Base-by-base conservation (phyloP, 2,888 invertebrate species). In the Spodoptera littoralis region DNA sequence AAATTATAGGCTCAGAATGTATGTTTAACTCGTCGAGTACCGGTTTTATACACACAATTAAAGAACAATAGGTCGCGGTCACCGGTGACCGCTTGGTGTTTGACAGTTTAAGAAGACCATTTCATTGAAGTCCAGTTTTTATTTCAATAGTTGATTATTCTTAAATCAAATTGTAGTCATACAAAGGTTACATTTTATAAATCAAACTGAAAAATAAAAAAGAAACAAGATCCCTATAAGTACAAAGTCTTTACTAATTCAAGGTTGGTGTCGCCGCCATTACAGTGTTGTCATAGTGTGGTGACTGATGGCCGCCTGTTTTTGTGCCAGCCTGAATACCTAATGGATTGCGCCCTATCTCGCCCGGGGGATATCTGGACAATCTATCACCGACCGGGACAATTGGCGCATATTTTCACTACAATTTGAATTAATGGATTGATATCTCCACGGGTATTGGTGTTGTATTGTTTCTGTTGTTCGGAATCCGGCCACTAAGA, bases 271-370 rank as follows among this genome's bases (percentile, higher is more conserved):
- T 67, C 60, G 18, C 2, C 55, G n/a, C 47, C 45, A 60, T 53
- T 54, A 57, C 67, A 59, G 41, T 52, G 43, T 6, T 51, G 70
- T 61, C 77, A 73, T 52, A 52, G 46, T 22, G 36, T 36, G 36
- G 50, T 72, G 79, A 77, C 44, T 67, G 79, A 79, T 77, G 74
- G 65, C 41, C 54, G 47, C 44, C 41, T 53, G 57, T 57, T 65
- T 65, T 64, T 65, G 55, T 62, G 58, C 52, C 57, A 45, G 43
- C 18, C 44, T 47, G 70, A 76, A 79, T 73, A 63, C 52, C 45
- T 73, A 77, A 78, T 79, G 66, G 68, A 76, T 70, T 46, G 65
- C 59, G 43, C 54, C 52, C 59, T 61, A 65, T 66, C 72, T 54
- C 49, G 41, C 50, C 66, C 48, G 8, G 8, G 56, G 59, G 65